A percentile compares a stretch with the other conserved stretches of the same genome.
Conservation (phyloP, 2,797 vertebrate species). For the Synanceia verrucosa region DNA sequence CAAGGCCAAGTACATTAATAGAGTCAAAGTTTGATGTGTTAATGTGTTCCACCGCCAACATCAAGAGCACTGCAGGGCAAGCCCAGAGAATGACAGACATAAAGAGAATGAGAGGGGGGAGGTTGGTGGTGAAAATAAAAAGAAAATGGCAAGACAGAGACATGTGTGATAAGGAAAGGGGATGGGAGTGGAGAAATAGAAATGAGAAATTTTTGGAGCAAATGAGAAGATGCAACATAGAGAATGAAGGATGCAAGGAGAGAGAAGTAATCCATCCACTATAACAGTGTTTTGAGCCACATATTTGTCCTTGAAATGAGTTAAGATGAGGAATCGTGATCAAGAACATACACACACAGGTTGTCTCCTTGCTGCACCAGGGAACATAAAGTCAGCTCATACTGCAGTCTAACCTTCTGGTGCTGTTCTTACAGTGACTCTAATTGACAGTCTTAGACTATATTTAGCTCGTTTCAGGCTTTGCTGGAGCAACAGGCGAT, state of each 20-base stretch:
- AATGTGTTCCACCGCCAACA: constrained; percentile 58
- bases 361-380: constrained; percentile 5
- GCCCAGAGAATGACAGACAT: constrained; percentile 30
- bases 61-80: constrained; percentile 44
- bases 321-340: constrained; percentile 18
- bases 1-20: constrained; percentile 57
- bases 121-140: neutral
- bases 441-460: constrained; percentile 14
- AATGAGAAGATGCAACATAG: constrained; percentile 6
- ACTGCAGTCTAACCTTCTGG: constrained; percentile 22
- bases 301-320: constrained; percentile 33
- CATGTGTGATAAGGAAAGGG: neutral
- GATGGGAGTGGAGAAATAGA: neutral
- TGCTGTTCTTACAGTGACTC: constrained; percentile 27
- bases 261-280: constrained; percentile 16
- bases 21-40: constrained; percentile 66
- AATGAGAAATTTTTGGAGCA: constrained; percentile 1
- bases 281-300: constrained; percentile 6
- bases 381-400: neutral
- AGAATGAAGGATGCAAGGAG: constrained; percentile 3
- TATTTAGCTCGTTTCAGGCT: constrained; percentile 36
- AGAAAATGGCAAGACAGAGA: neutral
- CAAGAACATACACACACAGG: constrained; percentile 5
- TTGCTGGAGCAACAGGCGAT: constrained; percentile 12
- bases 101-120: constrained; percentile 21